Percentiles rank a stretch among this genome's conserved stretches.
Evolutionary conservation across 1,140 invertebrate genomes (phyloP).

Genomic region (Leptopilina boulardi): DNA sequence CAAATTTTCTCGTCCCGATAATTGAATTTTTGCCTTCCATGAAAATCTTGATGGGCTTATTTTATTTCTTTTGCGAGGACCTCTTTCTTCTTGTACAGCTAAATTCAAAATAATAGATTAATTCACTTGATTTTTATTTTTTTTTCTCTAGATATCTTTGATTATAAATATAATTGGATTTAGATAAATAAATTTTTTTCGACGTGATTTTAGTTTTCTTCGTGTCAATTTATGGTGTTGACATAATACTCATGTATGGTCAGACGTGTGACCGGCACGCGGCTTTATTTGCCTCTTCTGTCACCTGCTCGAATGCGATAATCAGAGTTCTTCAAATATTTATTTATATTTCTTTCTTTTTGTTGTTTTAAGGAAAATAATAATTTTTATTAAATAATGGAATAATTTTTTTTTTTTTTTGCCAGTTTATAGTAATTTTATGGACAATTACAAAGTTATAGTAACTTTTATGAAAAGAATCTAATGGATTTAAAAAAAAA

Average conservation of each 20-base stretch:
- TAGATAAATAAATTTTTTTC: neutral
- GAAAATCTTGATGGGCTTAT: conserved; percentile 26
- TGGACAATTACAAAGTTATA: neutral
- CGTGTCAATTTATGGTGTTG: conserved; percentile 60
- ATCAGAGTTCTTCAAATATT: neutral
- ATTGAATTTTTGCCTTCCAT: neutral
- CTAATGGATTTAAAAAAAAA: no score
- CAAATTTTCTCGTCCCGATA: neutral
- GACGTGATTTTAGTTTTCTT: conserved; percentile 9
- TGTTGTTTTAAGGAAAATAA: neutral
- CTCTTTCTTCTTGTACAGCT: conserved; percentile 89
- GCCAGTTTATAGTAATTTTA: no score
- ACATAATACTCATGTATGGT: conserved; percentile 48
- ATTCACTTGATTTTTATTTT: conserved; percentile 20
- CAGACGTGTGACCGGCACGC: conserved; percentile 53
- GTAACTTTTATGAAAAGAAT: no score
- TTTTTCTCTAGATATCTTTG: conserved; percentile 1
- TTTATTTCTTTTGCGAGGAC: conserved; percentile 79
- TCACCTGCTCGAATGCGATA: conserved; percentile 36
- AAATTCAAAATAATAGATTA: neutral
- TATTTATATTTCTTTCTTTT: neutral
- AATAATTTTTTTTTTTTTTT: no score
- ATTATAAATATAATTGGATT: neutral
- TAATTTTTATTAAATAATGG: neutral
- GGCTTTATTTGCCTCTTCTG: conserved; percentile 63